These are phyloP conservation scores for Gadus macrocephalus DNA, from an alignment of 2,113 vertebrate genomes.

Conservation along the genomic window DNA sequence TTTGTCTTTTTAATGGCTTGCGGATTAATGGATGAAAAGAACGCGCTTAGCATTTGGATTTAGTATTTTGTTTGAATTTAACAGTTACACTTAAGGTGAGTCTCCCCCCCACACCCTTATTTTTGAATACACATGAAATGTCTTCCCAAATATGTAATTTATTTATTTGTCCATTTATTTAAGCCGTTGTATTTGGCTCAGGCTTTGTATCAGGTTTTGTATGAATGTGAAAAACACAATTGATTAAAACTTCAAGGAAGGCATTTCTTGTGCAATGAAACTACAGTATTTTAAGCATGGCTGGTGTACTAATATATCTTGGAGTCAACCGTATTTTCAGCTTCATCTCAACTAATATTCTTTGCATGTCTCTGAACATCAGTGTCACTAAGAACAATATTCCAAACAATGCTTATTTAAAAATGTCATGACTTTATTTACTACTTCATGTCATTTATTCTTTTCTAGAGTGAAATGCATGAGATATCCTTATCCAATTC, in stretches of 20 bases:
- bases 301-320: too few relatives aligned
- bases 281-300: too few relatives aligned
- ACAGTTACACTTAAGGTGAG: constrained; percentile 57
- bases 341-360: too few relatives aligned
- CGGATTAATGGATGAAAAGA: constrained; percentile 65
- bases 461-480: not conserved
- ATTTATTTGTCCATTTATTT: not conserved
- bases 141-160: not conserved
- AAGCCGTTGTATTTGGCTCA: not conserved
- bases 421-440: constrained; percentile 10
- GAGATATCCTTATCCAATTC: too few relatives aligned
- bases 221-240: too few relatives aligned
- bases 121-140: constrained; percentile 22
- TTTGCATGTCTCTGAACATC: too few relatives aligned
- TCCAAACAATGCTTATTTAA: too few relatives aligned
- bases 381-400: too few relatives aligned
- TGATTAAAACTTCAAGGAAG: constrained; percentile 13
- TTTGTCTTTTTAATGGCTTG: constrained; percentile 53
- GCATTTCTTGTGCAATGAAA: constrained; percentile 16
- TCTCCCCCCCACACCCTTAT: constrained; percentile 6
- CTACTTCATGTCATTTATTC: not conserved
- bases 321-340: too few relatives aligned
- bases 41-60: constrained; percentile 43
- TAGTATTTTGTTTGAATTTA: constrained; percentile 37
- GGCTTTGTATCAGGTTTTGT: too few relatives aligned